These are phyloP conservation scores for Bryconaethiops microstoma DNA, from an alignment of 2,797 vertebrate species.

Conservation along the genomic window DNA sequence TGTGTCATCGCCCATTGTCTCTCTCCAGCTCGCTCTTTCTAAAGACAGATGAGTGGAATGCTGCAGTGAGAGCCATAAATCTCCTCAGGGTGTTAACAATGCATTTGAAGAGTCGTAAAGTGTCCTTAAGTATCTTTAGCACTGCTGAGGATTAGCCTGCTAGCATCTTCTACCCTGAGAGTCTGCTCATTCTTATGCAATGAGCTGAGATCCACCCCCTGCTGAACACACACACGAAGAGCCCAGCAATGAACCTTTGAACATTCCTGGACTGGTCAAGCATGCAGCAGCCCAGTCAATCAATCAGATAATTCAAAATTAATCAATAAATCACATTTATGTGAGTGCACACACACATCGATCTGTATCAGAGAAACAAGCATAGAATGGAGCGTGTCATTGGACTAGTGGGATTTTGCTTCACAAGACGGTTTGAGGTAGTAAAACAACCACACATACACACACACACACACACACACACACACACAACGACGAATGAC, in stretches of 20 bases:
- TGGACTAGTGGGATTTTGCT: conserved; percentile 32
- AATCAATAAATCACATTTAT: conserved; percentile 62
- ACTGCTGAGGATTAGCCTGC: conserved; percentile 74
- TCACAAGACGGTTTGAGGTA: neutral
- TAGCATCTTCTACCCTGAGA: conserved; percentile 65
- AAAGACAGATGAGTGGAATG: conserved; percentile 72
- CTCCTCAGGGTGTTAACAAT: conserved; percentile 77
- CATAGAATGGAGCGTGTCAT: conserved; percentile 42
- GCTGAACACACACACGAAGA: conserved; percentile 55
- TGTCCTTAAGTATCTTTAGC: conserved; percentile 73
- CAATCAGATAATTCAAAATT: conserved; percentile 55
- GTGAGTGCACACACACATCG: conserved; percentile 24
- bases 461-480: neutral
- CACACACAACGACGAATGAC: neutral
- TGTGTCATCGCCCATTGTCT: conserved; percentile 65
- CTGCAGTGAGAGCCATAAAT: conserved; percentile 73
- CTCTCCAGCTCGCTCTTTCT: conserved; percentile 63
- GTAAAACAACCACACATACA: conserved; percentile 35
- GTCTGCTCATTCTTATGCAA: conserved; percentile 69
- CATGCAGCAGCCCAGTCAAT: conserved; percentile 53
- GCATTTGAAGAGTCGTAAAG: conserved; percentile 69
- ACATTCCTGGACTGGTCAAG: conserved; percentile 49
- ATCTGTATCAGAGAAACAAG: conserved; percentile 36
- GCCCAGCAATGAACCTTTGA: conserved; percentile 46
- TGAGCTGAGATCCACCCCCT: conserved; percentile 51